A percentile compares a stretch with the other conserved stretches of the same genome.
These are phyloP conservation scores for Macquaria australasica DNA, from an alignment of 2,113 vertebrate species.

Conservation along the genomic window DNA sequence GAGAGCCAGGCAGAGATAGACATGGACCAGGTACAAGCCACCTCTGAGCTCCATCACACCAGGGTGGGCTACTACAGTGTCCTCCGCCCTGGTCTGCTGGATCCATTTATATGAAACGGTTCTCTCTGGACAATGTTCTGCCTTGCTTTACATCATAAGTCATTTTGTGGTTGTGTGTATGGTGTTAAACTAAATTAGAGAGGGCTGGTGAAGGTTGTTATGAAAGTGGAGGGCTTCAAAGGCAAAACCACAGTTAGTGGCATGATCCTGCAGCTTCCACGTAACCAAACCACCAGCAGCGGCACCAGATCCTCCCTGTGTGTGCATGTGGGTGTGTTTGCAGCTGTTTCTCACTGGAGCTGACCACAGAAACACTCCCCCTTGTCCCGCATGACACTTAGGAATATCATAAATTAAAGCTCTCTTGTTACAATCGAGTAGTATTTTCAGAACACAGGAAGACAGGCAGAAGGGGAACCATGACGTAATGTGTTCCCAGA, in stretches of 20 bases:
- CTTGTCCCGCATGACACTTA: constrained; percentile 56
- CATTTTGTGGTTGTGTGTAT: constrained; percentile 21
- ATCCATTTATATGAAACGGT: background rate
- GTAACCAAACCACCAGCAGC: constrained; percentile 54
- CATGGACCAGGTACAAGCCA: constrained; percentile 87
- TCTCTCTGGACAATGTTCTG: constrained; percentile 15
- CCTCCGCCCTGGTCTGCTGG: background rate
- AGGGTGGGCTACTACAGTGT: constrained; percentile 16
- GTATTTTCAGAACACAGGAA: constrained; percentile 71
- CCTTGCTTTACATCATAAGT: constrained; percentile 29
- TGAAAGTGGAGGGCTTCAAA: constrained; percentile 76
- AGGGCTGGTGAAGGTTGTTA: constrained; percentile 57
- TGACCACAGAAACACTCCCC: constrained; percentile 70
- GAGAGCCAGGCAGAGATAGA: constrained; percentile 78
- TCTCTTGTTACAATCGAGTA: constrained; percentile 47
- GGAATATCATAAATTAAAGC: constrained; percentile 63
- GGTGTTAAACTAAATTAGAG: constrained; percentile 69
- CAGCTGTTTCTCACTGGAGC: constrained; percentile 66
- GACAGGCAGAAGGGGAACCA: constrained; percentile 27
- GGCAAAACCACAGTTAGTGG: constrained; percentile 67
- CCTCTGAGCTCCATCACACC: constrained; percentile 11
- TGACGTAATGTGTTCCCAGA: constrained; percentile 66
- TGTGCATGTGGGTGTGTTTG: constrained; percentile 46
- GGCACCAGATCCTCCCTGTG: constrained; percentile 27
- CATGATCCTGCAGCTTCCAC: constrained; percentile 52